Percentiles rank a stretch among this genome's conserved stretches.
phyloP scores from a whole-genome alignment of 2,113 vertebrate species.

The Brachyhypopomus occidentalis region DNA sequence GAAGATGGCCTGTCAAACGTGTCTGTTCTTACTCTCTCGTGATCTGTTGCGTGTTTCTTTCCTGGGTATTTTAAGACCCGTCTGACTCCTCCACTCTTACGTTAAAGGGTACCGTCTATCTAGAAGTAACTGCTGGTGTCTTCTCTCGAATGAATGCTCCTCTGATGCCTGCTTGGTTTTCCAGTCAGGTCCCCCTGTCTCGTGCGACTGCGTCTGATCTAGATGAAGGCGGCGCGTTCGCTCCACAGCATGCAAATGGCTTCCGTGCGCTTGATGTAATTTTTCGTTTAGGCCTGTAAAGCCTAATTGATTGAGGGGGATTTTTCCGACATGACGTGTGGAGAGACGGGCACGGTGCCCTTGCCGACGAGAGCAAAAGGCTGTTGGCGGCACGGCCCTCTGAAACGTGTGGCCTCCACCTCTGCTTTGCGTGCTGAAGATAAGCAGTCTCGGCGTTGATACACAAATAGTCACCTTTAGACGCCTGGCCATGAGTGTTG shows the following conservation, averaged over 20 bases:
- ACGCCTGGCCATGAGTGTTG: constrained; percentile 34
- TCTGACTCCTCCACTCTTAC: neutral
- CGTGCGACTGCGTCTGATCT: constrained; percentile 50
- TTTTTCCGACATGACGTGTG: constrained; percentile 24
- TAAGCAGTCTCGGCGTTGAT: constrained; percentile 62
- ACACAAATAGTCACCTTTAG: constrained; percentile 57
- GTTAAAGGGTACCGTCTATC: constrained; percentile 27
- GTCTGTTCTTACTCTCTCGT: constrained; percentile 28
- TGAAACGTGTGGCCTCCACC: constrained; percentile 43
- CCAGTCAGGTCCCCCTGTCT: constrained; percentile 54
- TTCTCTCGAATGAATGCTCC: constrained; percentile 29
- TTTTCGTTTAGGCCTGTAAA: constrained; percentile 52
- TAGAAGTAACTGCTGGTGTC: constrained; percentile 39
- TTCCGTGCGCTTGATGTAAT: constrained; percentile 52
- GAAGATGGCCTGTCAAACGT: constrained; percentile 32
- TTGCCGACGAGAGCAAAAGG: neutral
- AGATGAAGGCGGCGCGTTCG: constrained; percentile 47
- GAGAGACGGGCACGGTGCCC: constrained; percentile 13
- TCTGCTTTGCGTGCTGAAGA: constrained; percentile 37
- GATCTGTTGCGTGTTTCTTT: constrained; percentile 24
- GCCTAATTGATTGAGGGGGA: constrained; percentile 45
- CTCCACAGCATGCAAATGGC: constrained; percentile 53
- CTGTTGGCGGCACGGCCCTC: neutral
- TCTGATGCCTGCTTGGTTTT: constrained; percentile 49
- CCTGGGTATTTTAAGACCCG: constrained; percentile 5